Conservation (phyloP, 2,888 invertebrate species). For the Bombyx huttoni region DNA sequence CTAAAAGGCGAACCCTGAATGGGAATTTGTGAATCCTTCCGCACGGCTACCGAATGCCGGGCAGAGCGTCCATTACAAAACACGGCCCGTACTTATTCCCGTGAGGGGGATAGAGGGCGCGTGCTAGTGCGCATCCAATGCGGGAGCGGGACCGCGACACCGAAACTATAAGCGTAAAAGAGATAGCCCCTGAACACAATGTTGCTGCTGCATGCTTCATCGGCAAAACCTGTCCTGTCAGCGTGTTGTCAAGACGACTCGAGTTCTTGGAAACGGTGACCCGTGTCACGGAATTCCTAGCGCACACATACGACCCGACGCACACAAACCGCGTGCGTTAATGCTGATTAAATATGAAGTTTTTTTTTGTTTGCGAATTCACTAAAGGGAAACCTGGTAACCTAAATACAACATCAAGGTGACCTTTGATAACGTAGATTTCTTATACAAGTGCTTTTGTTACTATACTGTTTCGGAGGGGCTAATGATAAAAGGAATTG, state of each 20-base stretch:
- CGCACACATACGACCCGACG: conserved; percentile 39
- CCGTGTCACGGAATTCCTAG: conserved; percentile 72
- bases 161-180: conserved; percentile 23
- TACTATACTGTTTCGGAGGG: neutral
- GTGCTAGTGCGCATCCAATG: conserved; percentile 64
- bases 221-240: conserved; percentile 71
- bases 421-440: neutral
- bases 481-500: too few relatives aligned
- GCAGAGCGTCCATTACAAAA: conserved; percentile 55
- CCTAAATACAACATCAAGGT: neutral
- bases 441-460: neutral
- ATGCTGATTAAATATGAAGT: neutral
- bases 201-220: conserved; percentile 52
- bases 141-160: conserved; percentile 23
- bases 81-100: conserved; percentile 55
- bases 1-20: conserved; percentile 38
- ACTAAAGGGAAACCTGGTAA: neutral
- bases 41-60: conserved; percentile 57
- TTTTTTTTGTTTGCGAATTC: neutral
- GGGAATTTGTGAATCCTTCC: conserved; percentile 48
- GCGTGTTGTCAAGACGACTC: conserved; percentile 68
- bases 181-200: conserved; percentile 42
- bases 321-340: conserved; percentile 8
- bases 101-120: conserved; percentile 55
- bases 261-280: conserved; percentile 70